phyloP scores from a whole-genome alignment of 1,140 invertebrate species.

The Drosophila melanica region DNA sequence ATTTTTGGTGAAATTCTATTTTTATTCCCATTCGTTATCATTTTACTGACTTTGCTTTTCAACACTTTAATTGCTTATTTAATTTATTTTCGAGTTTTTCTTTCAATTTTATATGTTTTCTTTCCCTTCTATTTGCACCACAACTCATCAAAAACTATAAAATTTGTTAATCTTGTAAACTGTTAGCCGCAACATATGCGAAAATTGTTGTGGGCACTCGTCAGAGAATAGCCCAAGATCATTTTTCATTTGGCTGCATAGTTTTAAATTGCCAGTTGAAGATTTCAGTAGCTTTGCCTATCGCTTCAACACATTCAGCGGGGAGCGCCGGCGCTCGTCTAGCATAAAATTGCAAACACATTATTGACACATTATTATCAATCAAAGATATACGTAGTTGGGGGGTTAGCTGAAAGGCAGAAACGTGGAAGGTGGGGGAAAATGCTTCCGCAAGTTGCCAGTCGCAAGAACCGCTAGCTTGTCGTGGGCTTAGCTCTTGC shows the following conservation, averaged over 20 bases:
- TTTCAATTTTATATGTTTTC: not conserved
- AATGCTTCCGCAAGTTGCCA: constrained; percentile 57
- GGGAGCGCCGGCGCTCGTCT: constrained; percentile 21
- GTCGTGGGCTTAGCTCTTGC: constrained; percentile 32
- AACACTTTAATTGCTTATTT: no score
- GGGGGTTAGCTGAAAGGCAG: not conserved
- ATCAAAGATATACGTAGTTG: constrained; percentile 59
- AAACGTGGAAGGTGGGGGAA: not conserved
- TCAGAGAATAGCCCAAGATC: constrained; percentile 1
- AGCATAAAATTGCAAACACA: constrained; percentile 77
- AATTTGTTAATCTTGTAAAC: no score
- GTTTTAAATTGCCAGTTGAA: not conserved
- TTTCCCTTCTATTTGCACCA: not conserved
- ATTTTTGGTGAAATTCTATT: not conserved
- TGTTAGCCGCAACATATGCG: not conserved
- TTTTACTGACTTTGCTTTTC: not conserved
- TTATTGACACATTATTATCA: constrained; percentile 83
- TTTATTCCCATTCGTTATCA: not conserved
- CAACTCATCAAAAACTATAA: no score
- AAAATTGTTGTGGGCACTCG: not conserved
- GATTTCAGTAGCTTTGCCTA: constrained; percentile 17
- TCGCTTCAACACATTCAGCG: constrained; percentile 54
- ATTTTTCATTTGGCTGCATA: constrained; percentile 10
- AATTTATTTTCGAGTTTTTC: no score
- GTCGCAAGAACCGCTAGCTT: constrained; percentile 18